These are phyloP conservation scores for Sminthurinus aureus DNA, from an alignment of 2,888 invertebrate genomes.

Conservation along the genomic window DNA sequence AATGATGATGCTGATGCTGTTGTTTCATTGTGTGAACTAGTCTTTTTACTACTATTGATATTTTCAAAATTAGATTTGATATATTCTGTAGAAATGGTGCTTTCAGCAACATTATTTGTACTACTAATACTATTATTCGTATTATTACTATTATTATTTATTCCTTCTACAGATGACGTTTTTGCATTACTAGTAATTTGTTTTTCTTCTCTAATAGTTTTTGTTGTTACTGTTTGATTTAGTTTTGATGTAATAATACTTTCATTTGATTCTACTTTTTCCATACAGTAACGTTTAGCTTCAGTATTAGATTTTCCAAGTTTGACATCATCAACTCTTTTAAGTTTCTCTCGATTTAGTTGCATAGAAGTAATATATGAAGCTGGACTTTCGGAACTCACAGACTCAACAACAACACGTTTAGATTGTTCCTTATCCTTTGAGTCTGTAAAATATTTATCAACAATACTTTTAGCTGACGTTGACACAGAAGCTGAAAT, in stretches of 20 bases:
- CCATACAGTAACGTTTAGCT: slow-evolving; percentile 2
- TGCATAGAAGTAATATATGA: slow-evolving; percentile 27
- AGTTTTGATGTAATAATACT: neutral
- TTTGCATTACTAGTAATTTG: neutral
- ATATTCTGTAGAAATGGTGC: neutral
- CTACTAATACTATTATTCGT: neutral
- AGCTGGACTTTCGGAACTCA: neutral
- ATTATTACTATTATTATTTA: neutral
- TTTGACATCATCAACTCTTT: slow-evolving; percentile 17
- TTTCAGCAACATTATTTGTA: slow-evolving; percentile 21
- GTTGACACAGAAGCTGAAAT: no score
- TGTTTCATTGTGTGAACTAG: neutral
- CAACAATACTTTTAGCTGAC: slow-evolving; percentile 2
- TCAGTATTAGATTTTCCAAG: slow-evolving; percentile 20
- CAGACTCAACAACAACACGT: no score
- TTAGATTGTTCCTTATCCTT: neutral
- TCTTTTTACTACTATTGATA: slow-evolving; percentile 7
- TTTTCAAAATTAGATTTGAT: neutral
- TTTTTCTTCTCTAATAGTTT: slow-evolving; percentile 9
- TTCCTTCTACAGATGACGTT: neutral
- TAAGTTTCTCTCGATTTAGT: neutral
- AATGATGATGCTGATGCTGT: neutral
- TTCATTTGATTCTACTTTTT: slow-evolving; percentile 5
- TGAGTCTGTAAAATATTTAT: neutral
- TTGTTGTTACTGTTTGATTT: neutral